Conservation (phyloP, 2,113 vertebrate species). For the Eurystomus gularis region DNA sequence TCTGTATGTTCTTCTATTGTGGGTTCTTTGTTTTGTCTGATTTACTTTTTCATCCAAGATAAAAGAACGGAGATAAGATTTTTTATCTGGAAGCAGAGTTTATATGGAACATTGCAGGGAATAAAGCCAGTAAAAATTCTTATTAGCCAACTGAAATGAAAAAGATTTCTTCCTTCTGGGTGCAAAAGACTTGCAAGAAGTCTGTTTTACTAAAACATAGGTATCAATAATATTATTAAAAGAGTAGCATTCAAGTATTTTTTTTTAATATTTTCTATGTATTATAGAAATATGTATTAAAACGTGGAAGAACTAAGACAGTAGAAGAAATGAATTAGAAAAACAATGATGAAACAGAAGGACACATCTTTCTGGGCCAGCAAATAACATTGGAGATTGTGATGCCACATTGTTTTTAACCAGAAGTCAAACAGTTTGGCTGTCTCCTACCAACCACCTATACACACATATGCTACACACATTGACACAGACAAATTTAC, state of each 20-base stretch:
- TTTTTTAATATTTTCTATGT: neutral
- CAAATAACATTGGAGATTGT: neutral
- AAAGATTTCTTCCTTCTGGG: neutral
- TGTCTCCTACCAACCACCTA: neutral
- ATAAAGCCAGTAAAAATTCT: neutral
- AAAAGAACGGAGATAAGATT: neutral
- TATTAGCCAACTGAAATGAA: neutral
- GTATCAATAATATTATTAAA: neutral
- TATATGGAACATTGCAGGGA: neutral
- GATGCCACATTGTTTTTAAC: neutral
- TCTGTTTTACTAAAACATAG: neutral
- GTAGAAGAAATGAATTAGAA: neutral
- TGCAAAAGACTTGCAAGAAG: neutral
- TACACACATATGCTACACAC: fast-evolving
- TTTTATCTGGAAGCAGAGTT: neutral
- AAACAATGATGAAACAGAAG: neutral
- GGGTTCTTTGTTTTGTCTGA: neutral
- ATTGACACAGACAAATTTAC: neutral
- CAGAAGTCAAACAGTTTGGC: neutral
- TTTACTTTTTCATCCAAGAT: neutral
- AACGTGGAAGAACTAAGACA: neutral
- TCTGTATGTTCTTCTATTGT: neutral
- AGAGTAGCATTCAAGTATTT: neutral
- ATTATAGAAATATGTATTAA: neutral
- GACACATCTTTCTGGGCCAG: neutral